These are phyloP conservation scores for Pantherophis guttatus DNA, from an alignment of 2,113 vertebrate species.

Conservation along the genomic window DNA sequence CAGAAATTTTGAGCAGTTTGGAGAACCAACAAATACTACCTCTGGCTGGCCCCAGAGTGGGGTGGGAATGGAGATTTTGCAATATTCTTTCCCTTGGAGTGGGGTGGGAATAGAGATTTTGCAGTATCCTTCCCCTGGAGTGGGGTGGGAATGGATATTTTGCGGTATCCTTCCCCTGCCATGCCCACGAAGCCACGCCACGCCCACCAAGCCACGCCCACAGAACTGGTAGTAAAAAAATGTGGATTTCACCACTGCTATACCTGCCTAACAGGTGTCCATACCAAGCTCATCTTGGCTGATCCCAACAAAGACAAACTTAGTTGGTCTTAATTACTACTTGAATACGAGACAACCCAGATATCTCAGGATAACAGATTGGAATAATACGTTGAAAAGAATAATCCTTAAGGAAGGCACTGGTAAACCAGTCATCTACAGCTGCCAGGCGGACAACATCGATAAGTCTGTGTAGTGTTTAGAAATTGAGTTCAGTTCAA, in stretches of 20 bases:
- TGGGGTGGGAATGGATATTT: too few relatives aligned
- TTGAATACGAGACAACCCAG: neutral
- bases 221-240: too few relatives aligned
- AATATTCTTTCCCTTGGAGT: too few relatives aligned
- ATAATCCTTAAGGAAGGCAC: neutral
- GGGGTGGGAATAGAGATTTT: too few relatives aligned
- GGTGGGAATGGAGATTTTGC: too few relatives aligned
- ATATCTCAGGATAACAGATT: neutral
- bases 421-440: neutral
- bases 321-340: neutral
- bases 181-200: too few relatives aligned
- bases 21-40: too few relatives aligned
- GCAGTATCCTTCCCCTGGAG: too few relatives aligned
- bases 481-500: neutral
- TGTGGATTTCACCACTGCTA: neutral
- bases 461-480: neutral
- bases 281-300: neutral
- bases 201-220: too few relatives aligned
- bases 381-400: neutral
- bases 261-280: neutral
- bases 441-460: neutral
- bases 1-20: too few relatives aligned
- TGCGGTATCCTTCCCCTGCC: too few relatives aligned
- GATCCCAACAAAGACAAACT: neutral
- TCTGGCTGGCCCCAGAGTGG: too few relatives aligned